Percentiles rank a stretch among this genome's conserved stretches.
These are phyloP conservation scores for Silurus asotus DNA, from an alignment of 2,113 vertebrate genomes.

Conservation along the genomic window DNA sequence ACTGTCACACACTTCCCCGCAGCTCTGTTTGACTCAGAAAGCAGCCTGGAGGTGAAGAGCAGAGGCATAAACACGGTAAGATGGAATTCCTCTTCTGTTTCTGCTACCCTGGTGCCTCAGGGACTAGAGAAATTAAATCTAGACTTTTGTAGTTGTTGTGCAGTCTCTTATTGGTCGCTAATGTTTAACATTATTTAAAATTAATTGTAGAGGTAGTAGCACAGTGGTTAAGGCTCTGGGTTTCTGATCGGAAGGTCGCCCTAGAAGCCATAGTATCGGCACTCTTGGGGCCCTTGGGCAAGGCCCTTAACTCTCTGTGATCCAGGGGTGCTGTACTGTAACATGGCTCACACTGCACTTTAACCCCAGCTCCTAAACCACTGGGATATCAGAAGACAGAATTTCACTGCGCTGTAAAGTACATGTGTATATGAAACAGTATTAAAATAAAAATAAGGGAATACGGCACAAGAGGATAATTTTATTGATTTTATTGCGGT, in stretches of 20 bases:
- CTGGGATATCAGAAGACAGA: too few relatives aligned
- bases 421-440: background rate
- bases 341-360: too few relatives aligned
- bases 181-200: background rate
- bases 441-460: background rate
- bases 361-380: too few relatives aligned
- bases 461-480: background rate
- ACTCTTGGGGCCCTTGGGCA: too few relatives aligned
- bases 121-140: background rate
- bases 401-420: too few relatives aligned
- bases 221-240: too few relatives aligned
- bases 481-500: background rate
- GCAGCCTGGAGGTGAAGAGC: conserved; percentile 69
- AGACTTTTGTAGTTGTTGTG: background rate
- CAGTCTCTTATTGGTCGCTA: background rate
- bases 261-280: too few relatives aligned
- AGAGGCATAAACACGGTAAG: conserved; percentile 75
- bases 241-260: too few relatives aligned
- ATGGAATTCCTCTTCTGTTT: conserved; percentile 2
- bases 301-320: background rate
- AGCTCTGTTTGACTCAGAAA: conserved; percentile 73
- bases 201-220: too few relatives aligned
- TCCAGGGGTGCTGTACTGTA: too few relatives aligned
- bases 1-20: conserved; percentile 35
- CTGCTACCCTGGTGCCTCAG: too few relatives aligned